These are phyloP conservation scores for Pherbina coryleti DNA, from an alignment of 2,888 invertebrate genomes.

Conservation along the genomic window DNA sequence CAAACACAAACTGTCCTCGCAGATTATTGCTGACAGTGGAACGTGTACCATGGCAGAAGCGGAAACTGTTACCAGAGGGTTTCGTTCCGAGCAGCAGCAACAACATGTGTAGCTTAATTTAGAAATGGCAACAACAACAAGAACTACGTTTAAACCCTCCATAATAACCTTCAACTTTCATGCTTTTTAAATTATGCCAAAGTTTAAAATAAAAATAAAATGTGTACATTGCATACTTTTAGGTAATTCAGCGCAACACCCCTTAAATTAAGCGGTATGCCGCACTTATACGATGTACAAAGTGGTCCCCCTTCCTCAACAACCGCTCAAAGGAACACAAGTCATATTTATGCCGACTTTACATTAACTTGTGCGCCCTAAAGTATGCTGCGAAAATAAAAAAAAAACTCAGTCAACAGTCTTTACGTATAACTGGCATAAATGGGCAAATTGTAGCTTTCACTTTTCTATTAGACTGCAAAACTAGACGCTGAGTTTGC, in stretches of 20 bases:
- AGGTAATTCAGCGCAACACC: constrained; percentile 44
- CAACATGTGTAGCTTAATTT: neutral
- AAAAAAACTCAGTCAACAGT: no score
- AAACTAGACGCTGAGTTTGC: neutral
- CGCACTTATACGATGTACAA: constrained; percentile 32
- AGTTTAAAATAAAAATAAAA: neutral
- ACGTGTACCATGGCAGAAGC: neutral
- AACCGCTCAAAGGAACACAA: neutral
- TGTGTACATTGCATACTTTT: constrained; percentile 51
- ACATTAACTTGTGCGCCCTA: constrained; percentile 14
- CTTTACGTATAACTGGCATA: neutral
- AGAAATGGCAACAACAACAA: neutral
- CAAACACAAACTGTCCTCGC: constrained; percentile 20
- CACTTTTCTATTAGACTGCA: neutral
- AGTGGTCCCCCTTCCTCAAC: neutral
- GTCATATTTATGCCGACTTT: neutral
- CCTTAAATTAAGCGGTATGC: constrained; percentile 50
- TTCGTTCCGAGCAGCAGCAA: neutral
- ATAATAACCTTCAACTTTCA: constrained; percentile 43
- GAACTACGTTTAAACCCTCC: neutral
- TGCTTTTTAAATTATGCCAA: constrained; percentile 40
- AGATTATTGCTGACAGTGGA: constrained; percentile 14
- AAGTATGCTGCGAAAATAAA: constrained; percentile 8
- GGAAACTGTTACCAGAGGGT: neutral
- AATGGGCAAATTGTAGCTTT: constrained; percentile 18